Conservation (phyloP, 2,888 invertebrate species). For the Plagodis pulveraria region DNA sequence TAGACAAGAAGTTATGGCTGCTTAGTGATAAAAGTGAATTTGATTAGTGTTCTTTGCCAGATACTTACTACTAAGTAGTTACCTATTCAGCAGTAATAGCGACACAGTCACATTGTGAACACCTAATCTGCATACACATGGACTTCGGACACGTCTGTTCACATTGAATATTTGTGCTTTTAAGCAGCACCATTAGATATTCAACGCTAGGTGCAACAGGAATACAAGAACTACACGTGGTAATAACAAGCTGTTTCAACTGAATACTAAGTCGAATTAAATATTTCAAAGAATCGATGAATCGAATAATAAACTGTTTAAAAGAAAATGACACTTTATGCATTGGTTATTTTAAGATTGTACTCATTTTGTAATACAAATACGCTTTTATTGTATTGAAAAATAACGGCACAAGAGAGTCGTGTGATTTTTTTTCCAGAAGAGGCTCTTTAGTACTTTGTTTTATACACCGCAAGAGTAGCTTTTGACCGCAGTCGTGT, state of each 20-base stretch:
- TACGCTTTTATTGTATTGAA: background rate
- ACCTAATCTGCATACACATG: slow-evolving; percentile 20
- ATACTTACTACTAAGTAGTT: no score
- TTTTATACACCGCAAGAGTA: no score
- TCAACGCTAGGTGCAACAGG: slow-evolving; percentile 12
- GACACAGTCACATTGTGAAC: slow-evolving; percentile 3
- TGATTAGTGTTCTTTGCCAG: no score
- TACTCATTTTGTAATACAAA: no score
- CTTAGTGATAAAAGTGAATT: no score
- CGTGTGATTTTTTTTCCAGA: no score
- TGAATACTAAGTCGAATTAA: slow-evolving; percentile 41
- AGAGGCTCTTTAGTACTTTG: no score
- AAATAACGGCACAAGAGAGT: slow-evolving; percentile 40
- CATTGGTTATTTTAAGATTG: slow-evolving; percentile 7
- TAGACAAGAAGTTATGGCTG: no score
- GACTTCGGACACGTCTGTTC: slow-evolving; percentile 7
- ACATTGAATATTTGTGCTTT: slow-evolving; percentile 20
- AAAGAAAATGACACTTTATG: slow-evolving; percentile 26
- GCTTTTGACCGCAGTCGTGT: no score
- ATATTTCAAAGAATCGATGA: slow-evolving; percentile 39
- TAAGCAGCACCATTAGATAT: slow-evolving; percentile 11
- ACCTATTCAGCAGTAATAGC: no score
- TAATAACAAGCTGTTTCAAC: slow-evolving; percentile 30
- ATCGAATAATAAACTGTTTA: slow-evolving; percentile 32
- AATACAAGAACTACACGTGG: slow-evolving; percentile 27